Evolutionary conservation across 2,113 vertebrate species (phyloP).

Genomic region (Petrocephalus microphthalmus): DNA sequence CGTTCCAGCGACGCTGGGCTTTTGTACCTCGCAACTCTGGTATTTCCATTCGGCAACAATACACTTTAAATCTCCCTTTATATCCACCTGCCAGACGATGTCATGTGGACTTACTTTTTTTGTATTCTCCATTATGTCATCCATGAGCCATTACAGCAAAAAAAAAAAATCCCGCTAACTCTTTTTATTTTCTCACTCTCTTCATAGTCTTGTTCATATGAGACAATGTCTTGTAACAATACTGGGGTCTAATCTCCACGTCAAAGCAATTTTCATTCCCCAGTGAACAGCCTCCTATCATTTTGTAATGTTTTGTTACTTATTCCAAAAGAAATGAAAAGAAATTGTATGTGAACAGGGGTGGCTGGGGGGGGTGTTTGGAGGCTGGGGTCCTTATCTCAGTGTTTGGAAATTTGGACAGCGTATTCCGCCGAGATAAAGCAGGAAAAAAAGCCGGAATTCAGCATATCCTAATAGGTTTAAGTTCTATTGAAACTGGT

Average conservation of each 20-base stretch:
- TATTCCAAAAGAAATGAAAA: conserved; percentile 94
- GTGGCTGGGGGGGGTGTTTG: conserved; percentile 49
- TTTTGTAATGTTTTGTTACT: conserved; percentile 98
- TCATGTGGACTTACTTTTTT: conserved; percentile 81
- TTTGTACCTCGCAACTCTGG: conserved; percentile 71
- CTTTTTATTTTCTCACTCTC: conserved; percentile 42
- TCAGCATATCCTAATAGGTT: conserved; percentile 91
- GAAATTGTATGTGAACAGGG: conserved; percentile 77
- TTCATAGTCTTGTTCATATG: conserved; percentile 82
- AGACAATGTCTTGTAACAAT: conserved; percentile 99
- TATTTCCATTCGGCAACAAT: conserved; percentile 74
- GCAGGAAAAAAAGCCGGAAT: conserved; percentile 64
- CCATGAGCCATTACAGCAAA: conserved; percentile 80
- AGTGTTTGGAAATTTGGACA: conserved; percentile 88
- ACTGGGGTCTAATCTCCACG: conserved; percentile 93
- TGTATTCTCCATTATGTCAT: conserved; percentile 81
- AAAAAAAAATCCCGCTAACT: conserved; percentile 59
- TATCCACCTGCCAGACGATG: conserved; percentile 79
- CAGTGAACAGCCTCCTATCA: conserved; percentile 88
- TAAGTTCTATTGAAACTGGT: conserved; percentile 90
- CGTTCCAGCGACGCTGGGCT: conserved; percentile 67
- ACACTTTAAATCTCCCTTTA: conserved; percentile 82
- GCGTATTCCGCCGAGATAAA: conserved; percentile 83
- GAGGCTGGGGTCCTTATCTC: conserved; percentile 74
- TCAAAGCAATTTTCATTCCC: conserved; percentile 98